These are phyloP conservation scores for Ageneiosus marmoratus DNA, from an alignment of 2,113 vertebrate genomes.

Conservation along the genomic window DNA sequence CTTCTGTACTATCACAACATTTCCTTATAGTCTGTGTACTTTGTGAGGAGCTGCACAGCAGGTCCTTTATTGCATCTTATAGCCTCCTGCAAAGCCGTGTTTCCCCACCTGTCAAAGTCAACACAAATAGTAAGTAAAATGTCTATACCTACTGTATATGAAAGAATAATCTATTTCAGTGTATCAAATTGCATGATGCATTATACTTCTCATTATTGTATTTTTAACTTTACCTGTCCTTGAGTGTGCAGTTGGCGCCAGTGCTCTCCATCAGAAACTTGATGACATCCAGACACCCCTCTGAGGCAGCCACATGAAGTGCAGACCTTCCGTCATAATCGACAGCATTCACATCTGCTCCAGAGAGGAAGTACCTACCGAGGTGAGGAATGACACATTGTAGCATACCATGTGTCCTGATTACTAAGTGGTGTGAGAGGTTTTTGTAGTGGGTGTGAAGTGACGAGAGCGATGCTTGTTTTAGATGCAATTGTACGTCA, in stretches of 20 bases:
- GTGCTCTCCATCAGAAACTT: constrained; percentile 69
- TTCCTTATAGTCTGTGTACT: constrained; percentile 48
- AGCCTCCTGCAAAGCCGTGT: constrained; percentile 66
- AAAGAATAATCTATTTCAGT: not conserved
- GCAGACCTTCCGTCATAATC: constrained; percentile 71
- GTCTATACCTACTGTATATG: not conserved
- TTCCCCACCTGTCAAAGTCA: constrained; percentile 65
- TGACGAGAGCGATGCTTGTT: constrained; percentile 8
- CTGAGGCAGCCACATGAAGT: constrained; percentile 68
- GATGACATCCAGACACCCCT: constrained; percentile 65
- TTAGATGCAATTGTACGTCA: constrained; percentile 1
- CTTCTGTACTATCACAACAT: constrained; percentile 28
- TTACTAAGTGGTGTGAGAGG: constrained; percentile 27
- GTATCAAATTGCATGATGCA: not conserved
- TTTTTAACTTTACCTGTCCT: constrained; percentile 63
- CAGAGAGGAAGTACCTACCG: constrained; percentile 68
- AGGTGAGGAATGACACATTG: constrained; percentile 24
- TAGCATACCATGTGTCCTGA: not conserved
- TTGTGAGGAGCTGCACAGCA: constrained; percentile 60
- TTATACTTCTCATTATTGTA: not conserved
- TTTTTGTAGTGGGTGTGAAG: not conserved
- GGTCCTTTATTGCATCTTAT: constrained; percentile 55
- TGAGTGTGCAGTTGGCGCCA: constrained; percentile 54
- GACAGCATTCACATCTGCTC: constrained; percentile 65
- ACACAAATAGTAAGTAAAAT: not conserved